Conservation (phyloP, 2,113 vertebrate species). For the Apodemus speciosus region DNA sequence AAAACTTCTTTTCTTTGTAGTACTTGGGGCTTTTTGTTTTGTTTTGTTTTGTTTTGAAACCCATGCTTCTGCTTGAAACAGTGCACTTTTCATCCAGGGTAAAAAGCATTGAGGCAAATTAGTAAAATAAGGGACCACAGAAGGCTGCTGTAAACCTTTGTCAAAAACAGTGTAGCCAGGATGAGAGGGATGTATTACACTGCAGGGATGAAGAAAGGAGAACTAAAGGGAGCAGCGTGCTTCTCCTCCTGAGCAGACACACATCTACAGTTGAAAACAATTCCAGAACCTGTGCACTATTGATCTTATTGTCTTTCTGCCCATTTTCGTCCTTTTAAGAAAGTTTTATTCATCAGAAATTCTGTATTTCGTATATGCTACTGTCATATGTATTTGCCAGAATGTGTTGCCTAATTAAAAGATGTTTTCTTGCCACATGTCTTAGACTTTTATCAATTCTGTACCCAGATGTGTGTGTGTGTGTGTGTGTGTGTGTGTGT, state of each 20-base stretch:
- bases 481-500: neutral
- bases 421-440: constrained; percentile 3
- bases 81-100: neutral
- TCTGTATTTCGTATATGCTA: neutral
- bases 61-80: constrained; percentile 21
- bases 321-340: constrained; percentile 23
- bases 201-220: neutral
- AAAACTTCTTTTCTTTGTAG: constrained; percentile 37
- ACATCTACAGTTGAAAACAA: neutral
- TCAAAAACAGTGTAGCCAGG: neutral
- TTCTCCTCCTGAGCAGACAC: neutral
- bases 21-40: neutral
- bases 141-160: neutral
- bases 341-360: constrained; percentile 40
- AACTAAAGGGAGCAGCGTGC: neutral
- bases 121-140: accelerated
- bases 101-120: constrained; percentile 16
- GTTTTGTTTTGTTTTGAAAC: no score
- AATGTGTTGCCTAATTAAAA: constrained; percentile 45
- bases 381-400: neutral
- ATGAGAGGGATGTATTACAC: neutral
- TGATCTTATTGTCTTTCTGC: constrained; percentile 30
- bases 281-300: neutral
- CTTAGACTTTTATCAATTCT: neutral
- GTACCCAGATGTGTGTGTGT: neutral